Evolutionary conservation across 2,888 invertebrate species (phyloP).

Genomic region (Diloba caeruleocephala): DNA sequence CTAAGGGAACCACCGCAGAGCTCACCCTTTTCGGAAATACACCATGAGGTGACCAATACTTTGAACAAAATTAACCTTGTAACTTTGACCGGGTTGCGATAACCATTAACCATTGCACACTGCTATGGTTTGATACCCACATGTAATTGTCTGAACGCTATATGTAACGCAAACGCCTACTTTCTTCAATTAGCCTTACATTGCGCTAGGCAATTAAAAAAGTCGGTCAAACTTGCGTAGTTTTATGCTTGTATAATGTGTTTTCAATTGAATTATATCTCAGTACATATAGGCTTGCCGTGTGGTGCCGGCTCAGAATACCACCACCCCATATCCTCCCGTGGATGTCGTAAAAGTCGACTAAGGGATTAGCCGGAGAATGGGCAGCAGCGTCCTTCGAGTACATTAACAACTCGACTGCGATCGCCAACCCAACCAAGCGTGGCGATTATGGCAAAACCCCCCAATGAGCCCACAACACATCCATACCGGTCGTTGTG

Average conservation of each 20-base stretch:
- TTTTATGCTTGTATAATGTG: constrained; percentile 14
- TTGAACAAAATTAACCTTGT: constrained; percentile 27
- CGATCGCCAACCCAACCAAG: too few species aligned
- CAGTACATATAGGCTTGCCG: constrained; percentile 7
- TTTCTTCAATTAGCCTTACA: constrained; percentile 48
- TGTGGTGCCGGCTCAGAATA: too few species aligned
- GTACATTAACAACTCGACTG: too few species aligned
- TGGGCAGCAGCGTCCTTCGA: too few species aligned
- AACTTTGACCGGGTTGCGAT: constrained; percentile 30
- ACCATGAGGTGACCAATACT: background rate
- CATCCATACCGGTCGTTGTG: too few species aligned
- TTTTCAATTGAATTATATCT: constrained; percentile 18
- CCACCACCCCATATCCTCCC: too few species aligned
- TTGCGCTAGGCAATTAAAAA: constrained; percentile 40
- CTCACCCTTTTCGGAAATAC: background rate
- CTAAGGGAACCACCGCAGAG: too few species aligned
- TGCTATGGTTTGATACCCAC: constrained; percentile 48
- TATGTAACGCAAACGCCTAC: constrained; percentile 24
- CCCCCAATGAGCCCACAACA: too few species aligned
- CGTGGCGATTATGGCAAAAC: too few species aligned
- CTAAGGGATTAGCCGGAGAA: too few species aligned
- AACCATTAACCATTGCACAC: constrained; percentile 43
- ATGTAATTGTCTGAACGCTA: constrained; percentile 33
- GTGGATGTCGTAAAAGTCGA: too few species aligned
- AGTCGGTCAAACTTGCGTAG: constrained; percentile 38